Percentiles rank a stretch among this genome's conserved stretches.
phyloP scores from a whole-genome alignment of 2,113 vertebrate genomes.

The Zapus hudsonius region DNA sequence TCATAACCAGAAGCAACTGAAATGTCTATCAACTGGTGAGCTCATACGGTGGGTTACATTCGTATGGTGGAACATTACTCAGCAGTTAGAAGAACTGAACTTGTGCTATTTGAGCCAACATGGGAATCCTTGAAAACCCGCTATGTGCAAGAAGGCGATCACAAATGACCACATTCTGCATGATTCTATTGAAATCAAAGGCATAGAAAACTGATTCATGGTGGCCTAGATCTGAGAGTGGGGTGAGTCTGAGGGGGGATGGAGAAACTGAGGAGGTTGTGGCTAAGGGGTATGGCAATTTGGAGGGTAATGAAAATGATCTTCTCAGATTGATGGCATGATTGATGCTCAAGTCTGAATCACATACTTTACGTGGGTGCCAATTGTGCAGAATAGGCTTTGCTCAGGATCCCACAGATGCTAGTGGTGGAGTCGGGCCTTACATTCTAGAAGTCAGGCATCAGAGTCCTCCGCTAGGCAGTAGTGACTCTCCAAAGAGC shows the following conservation, averaged over 20 bases:
- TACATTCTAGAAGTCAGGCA: not conserved
- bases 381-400: not conserved
- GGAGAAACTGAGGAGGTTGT: not conserved
- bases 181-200: not conserved
- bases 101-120: not conserved
- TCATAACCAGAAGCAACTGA: not conserved
- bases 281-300: not conserved
- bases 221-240: not conserved
- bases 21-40: not conserved
- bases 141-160: not conserved
- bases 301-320: not conserved
- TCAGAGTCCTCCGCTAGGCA: not conserved
- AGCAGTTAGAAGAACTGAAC: constrained; percentile 4
- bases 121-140: too few relatives aligned
- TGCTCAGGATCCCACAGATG: not conserved
- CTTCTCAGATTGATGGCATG: not conserved
- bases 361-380: not conserved
- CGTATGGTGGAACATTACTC: not conserved
- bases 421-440: not conserved
- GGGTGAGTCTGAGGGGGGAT: rapidly evolving
- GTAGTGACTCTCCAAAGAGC: not conserved
- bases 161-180: not conserved
- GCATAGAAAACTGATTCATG: not conserved
- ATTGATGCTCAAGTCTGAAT: not conserved
- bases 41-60: not conserved